Evolutionary conservation across 2,113 vertebrate species (phyloP).

Genomic region (Engystomops pustulosus): DNA sequence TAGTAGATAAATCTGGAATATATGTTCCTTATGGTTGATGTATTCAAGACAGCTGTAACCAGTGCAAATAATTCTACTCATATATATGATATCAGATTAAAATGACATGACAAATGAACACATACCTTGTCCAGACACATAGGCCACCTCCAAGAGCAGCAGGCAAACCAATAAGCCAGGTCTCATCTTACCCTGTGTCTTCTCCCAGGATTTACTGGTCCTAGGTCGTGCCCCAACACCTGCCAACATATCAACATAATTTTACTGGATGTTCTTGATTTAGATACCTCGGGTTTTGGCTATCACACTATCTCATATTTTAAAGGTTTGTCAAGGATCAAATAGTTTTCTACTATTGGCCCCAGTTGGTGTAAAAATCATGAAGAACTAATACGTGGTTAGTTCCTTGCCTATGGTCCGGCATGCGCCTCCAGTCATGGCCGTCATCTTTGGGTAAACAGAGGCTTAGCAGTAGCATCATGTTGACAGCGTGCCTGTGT

Average conservation of each 20-base stretch:
- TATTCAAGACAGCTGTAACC: conserved; percentile 30
- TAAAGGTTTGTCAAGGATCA: too few species aligned
- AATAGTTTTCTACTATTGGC: too few species aligned
- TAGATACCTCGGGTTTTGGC: neutral
- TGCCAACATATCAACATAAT: conserved; percentile 29
- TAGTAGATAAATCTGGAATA: conserved; percentile 8
- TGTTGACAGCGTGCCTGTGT: too few species aligned
- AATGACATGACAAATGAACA: neutral
- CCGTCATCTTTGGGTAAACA: too few species aligned
- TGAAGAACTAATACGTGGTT: too few species aligned
- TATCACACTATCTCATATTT: too few species aligned
- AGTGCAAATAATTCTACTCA: neutral
- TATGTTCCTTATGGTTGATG: conserved; percentile 17
- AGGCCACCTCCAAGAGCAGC: conserved; percentile 38
- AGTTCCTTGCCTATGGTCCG: too few species aligned
- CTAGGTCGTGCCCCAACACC: neutral
- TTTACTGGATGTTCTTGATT: neutral
- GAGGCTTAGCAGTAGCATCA: too few species aligned
- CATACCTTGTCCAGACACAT: conserved; percentile 47
- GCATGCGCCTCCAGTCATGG: too few species aligned
- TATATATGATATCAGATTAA: neutral
- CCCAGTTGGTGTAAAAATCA: too few species aligned
- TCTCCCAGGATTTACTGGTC: neutral
- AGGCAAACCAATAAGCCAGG: conserved; percentile 33
- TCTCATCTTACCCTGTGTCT: conserved; percentile 30